Evolutionary conservation across 1,140 invertebrate genomes (phyloP).

Genomic region (Bombus waltoni): DNA sequence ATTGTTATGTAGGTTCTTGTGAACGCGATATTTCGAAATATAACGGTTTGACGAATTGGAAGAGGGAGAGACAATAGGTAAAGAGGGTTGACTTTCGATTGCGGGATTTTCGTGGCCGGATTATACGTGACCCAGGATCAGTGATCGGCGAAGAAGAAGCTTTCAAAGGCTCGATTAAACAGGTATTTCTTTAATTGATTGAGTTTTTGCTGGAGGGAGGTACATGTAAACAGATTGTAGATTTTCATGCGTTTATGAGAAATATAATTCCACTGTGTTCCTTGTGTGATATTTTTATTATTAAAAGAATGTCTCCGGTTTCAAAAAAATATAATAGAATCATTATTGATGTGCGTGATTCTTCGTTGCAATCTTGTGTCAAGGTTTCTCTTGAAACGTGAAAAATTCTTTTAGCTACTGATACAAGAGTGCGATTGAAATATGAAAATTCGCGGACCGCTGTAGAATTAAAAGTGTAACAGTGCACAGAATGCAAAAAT

Average conservation of each 20-base stretch:
- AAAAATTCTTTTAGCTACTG: no score
- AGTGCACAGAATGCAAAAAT: not conserved
- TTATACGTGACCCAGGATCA: not conserved
- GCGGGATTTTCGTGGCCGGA: not conserved
- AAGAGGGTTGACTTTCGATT: not conserved
- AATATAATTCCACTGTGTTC: not conserved
- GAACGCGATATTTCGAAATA: no score
- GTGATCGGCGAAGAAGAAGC: not conserved
- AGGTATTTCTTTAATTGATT: constrained; percentile 6
- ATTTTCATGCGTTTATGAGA: not conserved
- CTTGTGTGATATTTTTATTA: no score
- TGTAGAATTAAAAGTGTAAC: no score
- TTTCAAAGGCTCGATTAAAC: not conserved
- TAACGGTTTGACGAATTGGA: not conserved
- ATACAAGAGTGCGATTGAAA: no score
- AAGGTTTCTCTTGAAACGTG: not conserved
- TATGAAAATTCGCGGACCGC: no score
- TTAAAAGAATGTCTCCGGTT: no score
- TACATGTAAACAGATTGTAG: not conserved
- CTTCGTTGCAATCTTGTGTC: not conserved
- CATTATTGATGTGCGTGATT: no score
- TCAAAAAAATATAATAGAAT: no score
- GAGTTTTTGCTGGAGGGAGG: no score
- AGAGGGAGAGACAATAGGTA: not conserved
- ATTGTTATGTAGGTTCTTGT: not conserved